These are phyloP conservation scores for Rhynchotus rufescens DNA, from an alignment of 2,797 vertebrate species.

Conservation along the genomic window DNA sequence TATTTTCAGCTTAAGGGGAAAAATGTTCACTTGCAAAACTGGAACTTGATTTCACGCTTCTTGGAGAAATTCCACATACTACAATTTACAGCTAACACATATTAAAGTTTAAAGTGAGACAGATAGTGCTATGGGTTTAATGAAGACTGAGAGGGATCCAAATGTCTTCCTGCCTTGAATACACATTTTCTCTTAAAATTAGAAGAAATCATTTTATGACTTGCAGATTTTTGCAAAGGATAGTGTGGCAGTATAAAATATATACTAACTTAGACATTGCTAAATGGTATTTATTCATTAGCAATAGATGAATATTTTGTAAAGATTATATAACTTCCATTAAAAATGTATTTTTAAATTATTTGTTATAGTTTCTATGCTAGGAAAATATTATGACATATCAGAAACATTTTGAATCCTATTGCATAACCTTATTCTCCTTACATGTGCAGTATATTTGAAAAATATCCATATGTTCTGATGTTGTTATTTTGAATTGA, in stretches of 20 bases:
- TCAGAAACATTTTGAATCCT: neutral
- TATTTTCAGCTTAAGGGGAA: constrained; percentile 46
- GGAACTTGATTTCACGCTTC: constrained; percentile 63
- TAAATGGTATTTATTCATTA: neutral
- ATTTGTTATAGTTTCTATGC: neutral
- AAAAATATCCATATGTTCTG: neutral
- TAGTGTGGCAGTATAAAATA: neutral
- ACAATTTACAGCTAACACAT: constrained; percentile 15
- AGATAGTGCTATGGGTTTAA: neutral
- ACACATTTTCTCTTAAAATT: neutral
- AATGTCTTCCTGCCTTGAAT: neutral
- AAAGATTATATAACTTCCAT: neutral
- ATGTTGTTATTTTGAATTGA: neutral
- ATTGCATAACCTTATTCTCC: neutral
- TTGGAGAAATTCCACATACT: constrained; percentile 41
- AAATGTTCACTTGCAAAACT: constrained; percentile 63
- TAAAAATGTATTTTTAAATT: neutral
- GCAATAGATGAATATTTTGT: neutral
- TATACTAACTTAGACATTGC: fast-evolving
- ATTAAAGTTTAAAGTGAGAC: constrained; percentile 24
- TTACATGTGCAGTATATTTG: neutral
- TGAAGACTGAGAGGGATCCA: neutral
- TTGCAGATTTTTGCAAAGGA: neutral
- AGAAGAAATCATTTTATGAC: neutral
- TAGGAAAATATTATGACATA: neutral